Percentiles rank a stretch among this genome's conserved stretches.
phyloP scores from a whole-genome alignment of 1,140 invertebrate genomes.

The Diorhabda carinulata region DNA sequence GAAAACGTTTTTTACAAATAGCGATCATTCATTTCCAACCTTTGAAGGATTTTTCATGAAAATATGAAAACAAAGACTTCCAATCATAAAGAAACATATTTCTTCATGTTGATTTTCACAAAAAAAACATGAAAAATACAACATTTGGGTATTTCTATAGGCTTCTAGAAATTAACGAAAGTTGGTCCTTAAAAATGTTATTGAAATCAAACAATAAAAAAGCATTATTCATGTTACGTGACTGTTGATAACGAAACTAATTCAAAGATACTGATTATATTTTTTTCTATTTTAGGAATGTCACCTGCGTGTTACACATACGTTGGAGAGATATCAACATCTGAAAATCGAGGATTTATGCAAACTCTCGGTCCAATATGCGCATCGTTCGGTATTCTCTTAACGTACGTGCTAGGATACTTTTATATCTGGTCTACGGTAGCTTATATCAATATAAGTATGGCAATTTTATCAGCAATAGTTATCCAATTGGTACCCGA shows the following conservation, averaged over 20 bases:
- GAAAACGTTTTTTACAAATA: too few relatives aligned
- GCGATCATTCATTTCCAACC: too few relatives aligned
- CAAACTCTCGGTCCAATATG: conserved; percentile 60
- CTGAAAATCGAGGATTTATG: conserved; percentile 53
- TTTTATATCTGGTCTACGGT: conserved; percentile 60
- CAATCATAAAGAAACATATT: too few relatives aligned
- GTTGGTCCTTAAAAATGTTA: too few relatives aligned
- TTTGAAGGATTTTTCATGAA: too few relatives aligned
- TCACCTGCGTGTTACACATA: conserved; percentile 59
- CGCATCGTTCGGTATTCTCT: conserved; percentile 62
- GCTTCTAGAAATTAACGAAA: too few relatives aligned
- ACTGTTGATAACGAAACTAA: not conserved
- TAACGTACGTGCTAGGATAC: conserved; percentile 61
- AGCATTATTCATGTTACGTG: too few relatives aligned
- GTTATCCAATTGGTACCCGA: conserved; percentile 67
- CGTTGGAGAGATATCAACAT: conserved; percentile 58
- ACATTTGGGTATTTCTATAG: too few relatives aligned
- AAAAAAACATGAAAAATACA: too few relatives aligned
- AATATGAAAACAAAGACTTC: too few relatives aligned
- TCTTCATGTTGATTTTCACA: too few relatives aligned
- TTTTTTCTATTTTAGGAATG: conserved; percentile 52
- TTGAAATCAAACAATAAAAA: too few relatives aligned
- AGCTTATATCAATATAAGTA: conserved; percentile 57
- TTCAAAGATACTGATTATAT: not conserved
- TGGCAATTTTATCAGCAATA: conserved; percentile 54